Conservation (phyloP, 2,113 vertebrate species). For the Mionectes macconnelli region DNA sequence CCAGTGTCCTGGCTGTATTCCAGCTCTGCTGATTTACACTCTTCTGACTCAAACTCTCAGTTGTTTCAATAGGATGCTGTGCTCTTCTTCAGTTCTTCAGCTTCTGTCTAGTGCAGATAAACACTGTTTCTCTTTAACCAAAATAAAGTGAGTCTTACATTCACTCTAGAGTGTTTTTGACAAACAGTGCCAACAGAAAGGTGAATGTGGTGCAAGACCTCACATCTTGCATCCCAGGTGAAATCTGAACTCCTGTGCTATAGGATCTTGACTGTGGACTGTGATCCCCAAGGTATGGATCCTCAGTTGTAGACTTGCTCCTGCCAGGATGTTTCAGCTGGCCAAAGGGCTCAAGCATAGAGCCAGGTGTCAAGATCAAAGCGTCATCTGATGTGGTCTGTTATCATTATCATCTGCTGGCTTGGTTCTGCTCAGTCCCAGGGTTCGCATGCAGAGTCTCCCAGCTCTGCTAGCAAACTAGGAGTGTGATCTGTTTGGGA, state of each 20-base stretch:
- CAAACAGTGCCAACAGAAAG: background rate
- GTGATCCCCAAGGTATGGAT: background rate
- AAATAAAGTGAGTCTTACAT: background rate
- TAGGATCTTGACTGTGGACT: background rate
- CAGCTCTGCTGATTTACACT: background rate
- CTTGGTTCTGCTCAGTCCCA: background rate
- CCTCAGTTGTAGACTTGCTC: background rate
- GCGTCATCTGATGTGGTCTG: fast-evolving
- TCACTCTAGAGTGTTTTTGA: background rate
- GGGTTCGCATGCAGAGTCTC: background rate
- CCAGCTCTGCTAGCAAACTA: background rate
- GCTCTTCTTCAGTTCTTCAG: background rate
- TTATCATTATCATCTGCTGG: background rate
- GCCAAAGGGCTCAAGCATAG: background rate
- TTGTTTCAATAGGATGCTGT: background rate
- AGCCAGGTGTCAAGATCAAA: conserved; percentile 14
- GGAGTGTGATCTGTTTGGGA: background rate
- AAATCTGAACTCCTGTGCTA: background rate
- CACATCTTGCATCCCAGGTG: background rate
- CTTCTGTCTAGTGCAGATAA: background rate
- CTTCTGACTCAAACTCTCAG: background rate
- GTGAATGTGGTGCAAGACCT: background rate
- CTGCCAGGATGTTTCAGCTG: background rate
- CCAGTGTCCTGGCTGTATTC: background rate
- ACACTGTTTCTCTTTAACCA: background rate